Conservation (phyloP, 2,888 invertebrate genomes). For the Platypus cylindrus region DNA sequence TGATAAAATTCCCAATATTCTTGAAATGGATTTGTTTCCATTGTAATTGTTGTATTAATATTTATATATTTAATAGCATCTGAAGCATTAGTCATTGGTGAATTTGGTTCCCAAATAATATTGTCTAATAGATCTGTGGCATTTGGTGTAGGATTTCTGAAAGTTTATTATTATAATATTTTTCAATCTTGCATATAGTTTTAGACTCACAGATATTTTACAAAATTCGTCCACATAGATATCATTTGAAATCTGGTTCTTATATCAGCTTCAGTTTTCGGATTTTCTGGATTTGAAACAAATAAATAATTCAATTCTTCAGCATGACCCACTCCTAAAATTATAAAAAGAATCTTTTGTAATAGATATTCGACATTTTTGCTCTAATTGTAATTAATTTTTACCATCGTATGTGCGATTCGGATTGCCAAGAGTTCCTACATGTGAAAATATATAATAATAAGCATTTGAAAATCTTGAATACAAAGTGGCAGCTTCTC, state of each 20-base stretch:
- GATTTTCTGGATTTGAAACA: too few relatives aligned
- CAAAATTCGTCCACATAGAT: conserved; percentile 1
- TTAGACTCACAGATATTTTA: too few relatives aligned
- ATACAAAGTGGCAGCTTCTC: background rate
- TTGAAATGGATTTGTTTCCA: conserved; percentile 9
- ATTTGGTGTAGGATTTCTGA: conserved; percentile 8
- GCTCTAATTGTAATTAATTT: too few relatives aligned
- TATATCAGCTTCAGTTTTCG: background rate
- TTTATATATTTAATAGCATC: conserved; percentile 4
- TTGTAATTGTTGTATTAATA: conserved; percentile 6
- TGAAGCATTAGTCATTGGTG: conserved; percentile 1
- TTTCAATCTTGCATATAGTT: too few relatives aligned
- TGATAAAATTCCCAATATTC: conserved; percentile 9
- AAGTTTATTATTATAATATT: conserved; percentile 3
- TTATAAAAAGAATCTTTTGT: too few relatives aligned
- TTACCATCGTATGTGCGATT: too few relatives aligned
- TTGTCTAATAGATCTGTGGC: background rate
- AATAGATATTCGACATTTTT: too few relatives aligned
- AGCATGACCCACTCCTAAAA: background rate
- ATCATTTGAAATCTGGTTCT: background rate
- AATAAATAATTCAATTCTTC: conserved; percentile 1
- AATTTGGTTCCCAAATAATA: conserved; percentile 7
- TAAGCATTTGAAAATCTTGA: conserved; percentile 1
- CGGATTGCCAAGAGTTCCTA: background rate
- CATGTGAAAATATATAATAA: conserved; percentile 1